A percentile compares a stretch with the other conserved stretches of the same genome.
Conservation (phyloP, 2,888 invertebrate genomes). For the Gibbula magus region DNA sequence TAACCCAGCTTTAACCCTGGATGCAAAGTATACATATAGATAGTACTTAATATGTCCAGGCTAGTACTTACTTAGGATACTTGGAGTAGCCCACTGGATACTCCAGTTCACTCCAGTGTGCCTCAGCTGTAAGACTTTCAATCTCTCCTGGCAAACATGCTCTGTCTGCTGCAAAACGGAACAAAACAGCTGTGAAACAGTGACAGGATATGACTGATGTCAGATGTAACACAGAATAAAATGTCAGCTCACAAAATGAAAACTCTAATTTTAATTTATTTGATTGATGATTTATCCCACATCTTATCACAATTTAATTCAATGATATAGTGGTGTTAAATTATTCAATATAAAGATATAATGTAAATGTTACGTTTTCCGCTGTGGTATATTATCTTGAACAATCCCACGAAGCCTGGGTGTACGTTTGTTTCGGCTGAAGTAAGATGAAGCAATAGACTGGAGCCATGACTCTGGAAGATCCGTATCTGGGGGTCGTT, state of each 20-base stretch:
- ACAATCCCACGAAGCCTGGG: background rate
- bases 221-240: no score
- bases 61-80: background rate
- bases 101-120: background rate
- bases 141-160: background rate
- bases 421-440: background rate
- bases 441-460: background rate
- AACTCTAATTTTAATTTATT: no score
- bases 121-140: background rate
- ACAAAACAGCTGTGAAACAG: no score
- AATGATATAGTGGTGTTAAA: no score
- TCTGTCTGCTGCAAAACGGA: background rate
- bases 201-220: no score
- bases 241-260: no score
- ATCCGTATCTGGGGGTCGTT: background rate
- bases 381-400: background rate
- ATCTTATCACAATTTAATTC: no score
- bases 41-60: no score
- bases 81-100: background rate
- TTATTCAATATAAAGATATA: background rate
- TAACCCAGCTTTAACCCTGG: no score
- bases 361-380: background rate
- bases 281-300: no score
- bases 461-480: background rate
- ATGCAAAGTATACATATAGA: no score